These are phyloP conservation scores for Alloplasta piceator DNA, from an alignment of 2,888 invertebrate genomes.

Conservation along the genomic window DNA sequence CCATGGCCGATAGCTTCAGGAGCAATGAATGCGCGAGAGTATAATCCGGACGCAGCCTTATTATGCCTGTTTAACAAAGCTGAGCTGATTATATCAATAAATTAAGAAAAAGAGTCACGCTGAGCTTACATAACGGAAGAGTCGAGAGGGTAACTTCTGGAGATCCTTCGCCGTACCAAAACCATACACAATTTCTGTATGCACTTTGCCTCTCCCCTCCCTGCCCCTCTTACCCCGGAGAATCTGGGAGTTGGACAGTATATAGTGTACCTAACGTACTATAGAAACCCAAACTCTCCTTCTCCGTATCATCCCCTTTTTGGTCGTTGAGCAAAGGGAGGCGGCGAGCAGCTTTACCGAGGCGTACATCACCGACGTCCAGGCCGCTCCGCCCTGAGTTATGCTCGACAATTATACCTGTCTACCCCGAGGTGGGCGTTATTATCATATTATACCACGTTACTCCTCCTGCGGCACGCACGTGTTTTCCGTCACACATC, in stretches of 20 bases:
- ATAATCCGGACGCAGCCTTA: slow-evolving; percentile 72
- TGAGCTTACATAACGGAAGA: slow-evolving; percentile 32
- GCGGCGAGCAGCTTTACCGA: slow-evolving; percentile 76
- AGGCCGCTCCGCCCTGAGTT: slow-evolving; percentile 79
- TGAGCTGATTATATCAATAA: slow-evolving; percentile 82
- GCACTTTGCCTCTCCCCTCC: not conserved
- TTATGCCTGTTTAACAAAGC: slow-evolving; percentile 79
- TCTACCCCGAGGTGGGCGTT: slow-evolving; percentile 79
- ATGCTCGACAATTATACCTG: slow-evolving; percentile 82
- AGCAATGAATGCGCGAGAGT: slow-evolving; percentile 65
- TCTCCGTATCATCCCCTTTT: not conserved
- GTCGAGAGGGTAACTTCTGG: slow-evolving; percentile 45
- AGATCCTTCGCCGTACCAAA: slow-evolving; percentile 42
- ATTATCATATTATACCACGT: slow-evolving; percentile 79
- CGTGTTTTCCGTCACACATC: slow-evolving; percentile 51
- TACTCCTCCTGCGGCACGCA: slow-evolving; percentile 54
- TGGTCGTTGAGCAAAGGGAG: slow-evolving; percentile 54
- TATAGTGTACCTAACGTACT: slow-evolving; percentile 48
- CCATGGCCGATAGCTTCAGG: slow-evolving; percentile 50
- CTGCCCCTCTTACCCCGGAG: slow-evolving; percentile 34
- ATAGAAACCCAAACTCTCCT: slow-evolving; percentile 43
- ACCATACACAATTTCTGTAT: slow-evolving; percentile 56
- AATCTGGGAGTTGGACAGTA: slow-evolving; percentile 58
- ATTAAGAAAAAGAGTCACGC: slow-evolving; percentile 73
- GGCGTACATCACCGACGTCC: slow-evolving; percentile 80